Evolutionary conservation across 2,797 vertebrate genomes (phyloP).

Genomic region (Distichodus sexfasciatus): DNA sequence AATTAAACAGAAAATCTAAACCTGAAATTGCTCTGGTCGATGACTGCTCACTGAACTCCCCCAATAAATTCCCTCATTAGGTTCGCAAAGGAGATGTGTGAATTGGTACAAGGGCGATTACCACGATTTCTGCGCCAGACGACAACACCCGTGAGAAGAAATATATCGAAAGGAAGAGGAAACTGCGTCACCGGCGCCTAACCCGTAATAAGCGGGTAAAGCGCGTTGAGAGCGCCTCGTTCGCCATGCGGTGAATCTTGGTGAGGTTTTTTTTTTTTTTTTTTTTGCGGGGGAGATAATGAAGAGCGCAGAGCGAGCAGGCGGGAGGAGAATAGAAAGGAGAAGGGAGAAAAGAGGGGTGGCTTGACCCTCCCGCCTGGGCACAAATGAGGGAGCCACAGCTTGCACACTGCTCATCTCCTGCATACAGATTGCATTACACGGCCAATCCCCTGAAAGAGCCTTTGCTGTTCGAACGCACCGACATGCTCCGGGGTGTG

Average conservation of each 20-base stretch:
- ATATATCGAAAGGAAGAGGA: background rate
- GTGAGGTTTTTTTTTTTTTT: slow-evolving; percentile 10
- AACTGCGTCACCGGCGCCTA: background rate
- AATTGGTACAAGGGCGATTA: slow-evolving; percentile 7
- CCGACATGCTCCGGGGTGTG: slow-evolving; percentile 64
- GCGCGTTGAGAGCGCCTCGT: slow-evolving; percentile 3
- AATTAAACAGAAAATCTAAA: slow-evolving; percentile 77
- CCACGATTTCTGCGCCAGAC: background rate
- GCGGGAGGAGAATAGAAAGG: slow-evolving; percentile 57
- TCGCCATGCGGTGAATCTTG: slow-evolving; percentile 40
- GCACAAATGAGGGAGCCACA: slow-evolving; percentile 65
- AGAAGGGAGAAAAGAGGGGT: slow-evolving; percentile 54
- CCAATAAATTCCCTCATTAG: slow-evolving; percentile 53
- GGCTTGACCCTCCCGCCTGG: slow-evolving; percentile 59
- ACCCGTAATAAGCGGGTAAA: no score
- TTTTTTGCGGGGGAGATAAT: no score
- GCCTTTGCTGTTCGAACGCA: slow-evolving; percentile 59
- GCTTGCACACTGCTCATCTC: slow-evolving; percentile 62
- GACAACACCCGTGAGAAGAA: background rate
- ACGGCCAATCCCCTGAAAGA: slow-evolving; percentile 74
- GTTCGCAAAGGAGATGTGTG: slow-evolving; percentile 57
- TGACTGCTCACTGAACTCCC: slow-evolving; percentile 43
- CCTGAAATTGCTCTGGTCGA: slow-evolving; percentile 66
- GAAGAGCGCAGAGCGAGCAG: slow-evolving; percentile 46
- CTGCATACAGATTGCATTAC: slow-evolving; percentile 78